phyloP scores from a whole-genome alignment of 37 sponge, comb jelly and placozoan species.

The Aplysina aerophoba region DNA sequence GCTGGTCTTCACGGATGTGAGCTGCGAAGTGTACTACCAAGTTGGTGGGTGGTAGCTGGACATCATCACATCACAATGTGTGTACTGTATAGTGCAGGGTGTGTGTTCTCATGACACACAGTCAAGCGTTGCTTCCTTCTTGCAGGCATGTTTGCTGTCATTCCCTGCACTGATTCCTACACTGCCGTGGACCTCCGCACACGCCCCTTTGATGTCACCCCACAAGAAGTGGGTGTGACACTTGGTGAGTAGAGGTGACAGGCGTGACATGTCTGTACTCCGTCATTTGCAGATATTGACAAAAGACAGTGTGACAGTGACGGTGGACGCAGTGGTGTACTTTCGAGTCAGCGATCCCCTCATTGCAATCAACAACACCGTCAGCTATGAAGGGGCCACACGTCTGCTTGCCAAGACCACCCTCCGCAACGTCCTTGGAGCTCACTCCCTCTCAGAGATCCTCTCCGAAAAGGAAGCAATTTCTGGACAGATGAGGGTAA shows the following conservation, averaged over 20 bases:
- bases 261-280: neutral
- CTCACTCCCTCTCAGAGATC: constrained; percentile 86
- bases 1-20: too few species aligned
- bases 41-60: too few species aligned
- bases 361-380: constrained; percentile 77
- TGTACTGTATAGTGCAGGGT: too few species aligned
- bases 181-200: constrained; percentile 79
- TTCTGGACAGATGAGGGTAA: constrained; percentile 69
- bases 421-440: constrained; percentile 91
- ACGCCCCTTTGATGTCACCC: constrained; percentile 90
- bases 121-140: neutral
- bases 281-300: constrained; percentile 80
- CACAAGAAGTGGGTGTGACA: constrained; percentile 74
- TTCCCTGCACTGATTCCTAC: constrained; percentile 88
- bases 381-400: constrained; percentile 74
- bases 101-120: neutral
- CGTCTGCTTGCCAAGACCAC: constrained; percentile 95
- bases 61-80: too few species aligned
- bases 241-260: neutral
- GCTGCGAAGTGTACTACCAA: too few species aligned
- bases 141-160: constrained; percentile 78
- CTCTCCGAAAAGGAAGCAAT: constrained; percentile 79
- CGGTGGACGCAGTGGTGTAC: constrained; percentile 96
- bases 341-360: constrained; percentile 79
- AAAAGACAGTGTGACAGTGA: constrained; percentile 91